Base-by-base conservation (phyloP, 2,113 vertebrate genomes). In the Scomber colias region DNA sequence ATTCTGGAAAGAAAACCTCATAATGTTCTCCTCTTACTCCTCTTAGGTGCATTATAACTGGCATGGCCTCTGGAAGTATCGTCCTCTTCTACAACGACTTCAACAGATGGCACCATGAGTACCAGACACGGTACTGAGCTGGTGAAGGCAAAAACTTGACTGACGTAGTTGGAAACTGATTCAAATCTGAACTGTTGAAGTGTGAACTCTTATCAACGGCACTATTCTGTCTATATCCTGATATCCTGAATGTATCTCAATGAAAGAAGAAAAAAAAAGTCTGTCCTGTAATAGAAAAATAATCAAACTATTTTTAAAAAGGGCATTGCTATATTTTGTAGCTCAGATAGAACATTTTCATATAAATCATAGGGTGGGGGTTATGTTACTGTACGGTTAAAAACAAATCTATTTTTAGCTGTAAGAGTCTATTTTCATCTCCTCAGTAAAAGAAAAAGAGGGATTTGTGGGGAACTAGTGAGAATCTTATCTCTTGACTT, bases 61-160 rank as follows among this genome's bases (percentile, higher is more conserved):
- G 98, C 76, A 99, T 99, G 98, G 97, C 98, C 0, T 99, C 98
- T 0, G 98, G 98, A 35, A 99, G 98, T 91, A 99, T 99, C 35
- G 98, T 99, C 11, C 96, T 99, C 71, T 99, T 99, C 93, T 98
- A 99, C 96, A 99, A 98, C 1, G 97, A 99, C 85, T 99, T 99
- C 89, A 99, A 98, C 91, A 95, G 97, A 63, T 99, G 98, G 98
- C 98, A 99, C 84, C 97, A 98, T 0, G 98, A 99, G 91, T 98
- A 99, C 94, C 98, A 98, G 75, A 99, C 96, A 74, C 93, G 97
- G 88, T 99, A 99, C 95, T 99, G 95, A 99, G 30, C 45, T 1
- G 14, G 35, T 66, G 16, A 3, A 55, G 5, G 45, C 66, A 19
- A 31, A 21, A 16, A 46, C 72, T 1, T n/a, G 67, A 82, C 79